phyloP scores from a whole-genome alignment of 1,140 invertebrate species.

The Pachyrhynchus sulphureomaculatus region DNA sequence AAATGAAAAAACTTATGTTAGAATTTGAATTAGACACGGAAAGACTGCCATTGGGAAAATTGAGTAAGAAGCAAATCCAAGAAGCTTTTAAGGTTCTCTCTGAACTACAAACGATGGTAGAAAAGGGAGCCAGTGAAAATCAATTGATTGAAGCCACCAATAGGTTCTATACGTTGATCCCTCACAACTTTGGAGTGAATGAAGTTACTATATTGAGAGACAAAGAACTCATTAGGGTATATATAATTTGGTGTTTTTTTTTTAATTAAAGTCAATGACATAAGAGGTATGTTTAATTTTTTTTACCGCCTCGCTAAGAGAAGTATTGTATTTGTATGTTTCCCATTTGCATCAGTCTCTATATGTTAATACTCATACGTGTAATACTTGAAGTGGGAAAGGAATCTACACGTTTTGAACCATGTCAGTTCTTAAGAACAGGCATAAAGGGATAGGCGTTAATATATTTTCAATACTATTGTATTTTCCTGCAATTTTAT shows the following conservation, averaged over 20 bases:
- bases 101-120: constrained; percentile 71
- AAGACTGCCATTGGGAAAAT: constrained; percentile 94
- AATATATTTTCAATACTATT: too few species aligned
- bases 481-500: too few species aligned
- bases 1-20: constrained; percentile 89
- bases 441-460: too few species aligned
- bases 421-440: too few species aligned
- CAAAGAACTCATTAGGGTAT: constrained; percentile 71
- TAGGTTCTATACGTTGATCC: constrained; percentile 81
- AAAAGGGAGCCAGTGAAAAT: constrained; percentile 55
- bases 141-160: constrained; percentile 84
- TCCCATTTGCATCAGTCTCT: too few species aligned
- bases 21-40: constrained; percentile 96
- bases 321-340: too few species aligned
- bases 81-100: constrained; percentile 80
- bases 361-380: too few species aligned
- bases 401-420: too few species aligned
- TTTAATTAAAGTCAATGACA: too few species aligned
- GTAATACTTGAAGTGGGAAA: too few species aligned
- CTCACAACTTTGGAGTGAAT: constrained; percentile 89
- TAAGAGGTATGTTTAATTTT: too few species aligned
- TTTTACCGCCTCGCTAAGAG: too few species aligned
- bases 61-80: constrained; percentile 89
- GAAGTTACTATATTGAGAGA: constrained; percentile 80
- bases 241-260: not conserved